Base-by-base conservation (phyloP, 2,888 invertebrate genomes). In the Cenopis cana region DNA sequence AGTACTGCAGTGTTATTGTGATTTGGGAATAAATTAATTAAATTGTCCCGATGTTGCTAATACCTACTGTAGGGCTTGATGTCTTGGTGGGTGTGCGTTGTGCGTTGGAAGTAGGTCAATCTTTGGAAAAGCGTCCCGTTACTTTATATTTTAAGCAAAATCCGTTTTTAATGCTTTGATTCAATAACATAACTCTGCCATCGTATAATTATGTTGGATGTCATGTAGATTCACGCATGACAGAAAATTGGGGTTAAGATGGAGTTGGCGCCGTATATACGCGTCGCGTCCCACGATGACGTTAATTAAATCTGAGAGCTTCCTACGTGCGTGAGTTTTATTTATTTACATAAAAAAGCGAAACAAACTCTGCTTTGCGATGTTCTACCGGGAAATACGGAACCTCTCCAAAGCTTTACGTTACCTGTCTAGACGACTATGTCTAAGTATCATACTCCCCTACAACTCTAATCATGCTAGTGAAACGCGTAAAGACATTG, bases 241-340 rank as follows among this genome's bases (percentile, higher is more conserved):
- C 59, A 38, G 17, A 55, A 49, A 59, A 52, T 50, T 24, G 52
- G 36, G 67, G 52, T n/a, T 24, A 52, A 59, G 54, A 41, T 55
- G 55, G 67, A 68, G 57, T 68, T 50, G 29, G 38, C 38, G 11
- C 11, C 38, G 12, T 41, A 12, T n/a, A n/a, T n/a, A n/a, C 49
- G 36, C 52, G 17, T 54, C 65, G n/a, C 52, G 50, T 46, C 65
- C 50, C 50, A 17, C 67, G 24, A 33, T 50, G 59, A 59, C 38
- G 49, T 59, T 68, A 68, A 68, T 68, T 68, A 68, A 68, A 59
- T 68, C 67, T 49, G 57, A 67, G 66, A 36, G 12, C 18, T 33
- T 29, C 46, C 8, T 46, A 46, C 57, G 49, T 50, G 57, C 59
- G 59, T 68, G 67, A 50, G 50, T 59, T 68, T 59, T 50, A 36